Evolutionary conservation across 2,113 vertebrate species (phyloP), one percentile per base, ranked within the genome.

Genomic region (Pagrus major): DNA sequence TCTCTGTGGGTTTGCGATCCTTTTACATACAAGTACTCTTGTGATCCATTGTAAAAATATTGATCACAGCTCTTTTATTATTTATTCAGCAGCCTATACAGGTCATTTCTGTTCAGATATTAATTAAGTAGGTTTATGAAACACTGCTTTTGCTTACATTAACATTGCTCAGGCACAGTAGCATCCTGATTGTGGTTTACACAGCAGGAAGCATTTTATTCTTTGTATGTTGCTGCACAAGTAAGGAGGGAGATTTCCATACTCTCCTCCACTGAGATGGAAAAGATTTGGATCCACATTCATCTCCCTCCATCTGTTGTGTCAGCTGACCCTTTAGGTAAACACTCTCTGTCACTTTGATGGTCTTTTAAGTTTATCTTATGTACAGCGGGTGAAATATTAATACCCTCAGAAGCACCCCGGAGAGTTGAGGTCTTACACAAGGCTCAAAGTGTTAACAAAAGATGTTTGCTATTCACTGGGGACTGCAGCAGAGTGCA

Each of bases 351-450:
- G 72, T 85, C 79, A 76, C 66, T 58, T 65, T 79, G 56, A 60
- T 56, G 29, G 41, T 56, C 87, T 86, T 75, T 80, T 37, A 58
- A 75, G 41, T 78, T 83, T 73, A 65, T 83, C 41, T 39, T 80
- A n/a, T 82, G 71, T 58, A 73, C 47, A 78, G 33, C 7, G 15
- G 54, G 52, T 88, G 69, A 79, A 89, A 86, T 85, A 90, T 88
- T 76, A 64, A 90, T 74, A 82, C 9, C 54, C 33, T 52, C 58
- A 56, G 60, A 73, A 51, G 35, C 29, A n/a, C 81, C 69, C 58
- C 12, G 9, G 78, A 44, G 78, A 61, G 44, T 20, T 14, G 9
- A 76, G 61, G 65, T 81, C 74, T 76, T 76, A 80, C 31, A 58
- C 65, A 61, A 14, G 27, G 58, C 78, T 78, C 47, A 37, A 54